Evolutionary conservation across 2,113 vertebrate species (phyloP).

Genomic region (Pseudorhombus dupliciocellatus): DNA sequence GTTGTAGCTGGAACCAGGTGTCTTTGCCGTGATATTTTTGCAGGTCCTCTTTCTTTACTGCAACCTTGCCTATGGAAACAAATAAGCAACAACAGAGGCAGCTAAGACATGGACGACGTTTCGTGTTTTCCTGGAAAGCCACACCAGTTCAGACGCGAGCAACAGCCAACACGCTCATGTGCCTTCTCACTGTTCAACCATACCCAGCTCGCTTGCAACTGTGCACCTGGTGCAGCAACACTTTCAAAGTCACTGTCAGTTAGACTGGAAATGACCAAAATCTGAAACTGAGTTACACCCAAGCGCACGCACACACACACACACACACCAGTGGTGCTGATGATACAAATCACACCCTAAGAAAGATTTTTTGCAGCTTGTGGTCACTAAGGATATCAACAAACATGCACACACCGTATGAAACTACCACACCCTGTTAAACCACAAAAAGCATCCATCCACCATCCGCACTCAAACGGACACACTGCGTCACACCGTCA

Average conservation of each 20-base stretch:
- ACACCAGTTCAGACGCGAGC: conserved; percentile 9
- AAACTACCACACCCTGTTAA: not conserved
- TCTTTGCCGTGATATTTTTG: conserved; percentile 98
- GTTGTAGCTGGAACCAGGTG: conserved; percentile 98
- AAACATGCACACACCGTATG: not conserved
- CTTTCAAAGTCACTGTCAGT: not conserved
- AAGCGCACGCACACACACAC: not conserved
- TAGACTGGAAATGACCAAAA: conserved; percentile 34
- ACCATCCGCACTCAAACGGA: not conserved
- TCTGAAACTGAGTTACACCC: conserved; percentile 39
- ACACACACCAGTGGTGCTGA: not conserved
- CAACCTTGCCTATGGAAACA: conserved; percentile 89
- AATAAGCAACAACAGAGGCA: conserved; percentile 38
- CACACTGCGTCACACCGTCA: no score
- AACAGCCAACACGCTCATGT: conserved; percentile 13
- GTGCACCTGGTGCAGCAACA: conserved; percentile 20
- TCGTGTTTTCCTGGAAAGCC: not conserved
- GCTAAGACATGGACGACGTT: conserved; percentile 17
- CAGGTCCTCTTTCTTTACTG: conserved; percentile 96
- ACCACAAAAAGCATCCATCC: conserved; percentile 21
- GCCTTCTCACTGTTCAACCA: conserved; percentile 39
- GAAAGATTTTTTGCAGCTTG: conserved; percentile 44
- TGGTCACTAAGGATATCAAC: conserved; percentile 24
- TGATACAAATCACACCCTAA: conserved; percentile 9
- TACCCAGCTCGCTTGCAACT: not conserved